Base-by-base conservation (phyloP, 2,888 invertebrate genomes). In the Cephus pygmeus region DNA sequence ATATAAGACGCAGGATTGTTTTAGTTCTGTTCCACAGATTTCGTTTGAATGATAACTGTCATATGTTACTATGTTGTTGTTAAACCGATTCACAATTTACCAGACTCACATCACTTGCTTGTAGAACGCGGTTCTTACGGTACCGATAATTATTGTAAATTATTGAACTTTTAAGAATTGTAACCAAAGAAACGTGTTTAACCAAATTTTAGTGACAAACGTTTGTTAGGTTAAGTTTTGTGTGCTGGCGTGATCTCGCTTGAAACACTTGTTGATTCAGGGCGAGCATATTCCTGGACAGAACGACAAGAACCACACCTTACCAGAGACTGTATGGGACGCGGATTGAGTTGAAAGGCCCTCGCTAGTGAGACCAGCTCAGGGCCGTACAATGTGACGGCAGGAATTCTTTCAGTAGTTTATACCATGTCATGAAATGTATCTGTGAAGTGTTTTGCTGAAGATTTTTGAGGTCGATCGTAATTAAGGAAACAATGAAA, bases 301-400 rank as follows among this genome's bases (percentile, higher is more conserved):
- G 84, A 79, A 82, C 85, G 82, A 78, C 82, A 84, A 82, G 89
- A 89, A 90, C 90, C 90, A 89, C 90, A 89, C 90, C 90, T 90
- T 87, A 85, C 85, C 86, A 86, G 83, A 86, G 88, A 89, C 89
- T 87, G 87, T 86, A 87, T 85, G 85, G 83, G 86, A 86, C 83
- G 84, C 85, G 85, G 83, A 78, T 82, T 83, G 86, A 88, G 88
- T 90, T 86, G 90, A 89, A 90, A 90, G 90, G 87, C 89, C 87
- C 88, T 89, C 89, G 87, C 85, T 85, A 85, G 85, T 85, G 86
- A 86, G 86, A 87, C 88, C 83, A 84, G 81, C 81, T 85, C 89
- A 89, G 88, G 88, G 80, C 79, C 87, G 88, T 88, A 85, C 73
- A 77, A 77, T 76, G 71, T 11, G 12, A 33, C 68, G 31, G 71